phyloP scores from a whole-genome alignment of 1,140 invertebrate species.

The Drosophila subobscura region DNA sequence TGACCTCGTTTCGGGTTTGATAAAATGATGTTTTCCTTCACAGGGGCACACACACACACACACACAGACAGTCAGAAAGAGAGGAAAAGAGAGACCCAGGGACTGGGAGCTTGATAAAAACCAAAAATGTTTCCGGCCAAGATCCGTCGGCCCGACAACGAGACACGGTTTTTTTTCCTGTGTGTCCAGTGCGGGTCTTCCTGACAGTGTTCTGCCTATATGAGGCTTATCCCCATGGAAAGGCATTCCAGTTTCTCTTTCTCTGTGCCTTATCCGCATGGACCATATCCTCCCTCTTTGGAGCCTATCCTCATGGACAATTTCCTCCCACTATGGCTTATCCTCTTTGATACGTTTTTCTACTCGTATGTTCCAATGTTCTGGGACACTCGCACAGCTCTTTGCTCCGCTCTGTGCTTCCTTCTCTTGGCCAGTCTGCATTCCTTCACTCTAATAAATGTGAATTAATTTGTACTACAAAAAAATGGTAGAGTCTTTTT shows the following conservation, averaged over 20 bases:
- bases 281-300: no score
- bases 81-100: background rate
- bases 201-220: no score
- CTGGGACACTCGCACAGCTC: conserved; percentile 20
- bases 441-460: conserved; percentile 39
- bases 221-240: no score
- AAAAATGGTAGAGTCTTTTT: conserved; percentile 44
- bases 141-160: conserved; percentile 33
- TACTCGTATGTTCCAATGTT: conserved; percentile 3
- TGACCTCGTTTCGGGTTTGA: conserved; percentile 65
- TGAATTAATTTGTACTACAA: conserved; percentile 57
- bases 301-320: no score
- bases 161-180: conserved; percentile 5
- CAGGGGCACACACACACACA: background rate
- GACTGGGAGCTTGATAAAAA: conserved; percentile 40
- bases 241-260: no score
- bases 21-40: conserved; percentile 57
- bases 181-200: no score
- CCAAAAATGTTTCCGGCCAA: conserved; percentile 45
- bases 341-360: no score
- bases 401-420: background rate
- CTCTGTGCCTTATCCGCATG: no score
- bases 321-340: no score
- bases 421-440: background rate
- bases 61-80: conserved; percentile 1